A percentile compares a stretch with the other conserved stretches of the same genome.
phyloP scores from a whole-genome alignment of 2,888 invertebrate genomes.

The Tribolium freemani region DNA sequence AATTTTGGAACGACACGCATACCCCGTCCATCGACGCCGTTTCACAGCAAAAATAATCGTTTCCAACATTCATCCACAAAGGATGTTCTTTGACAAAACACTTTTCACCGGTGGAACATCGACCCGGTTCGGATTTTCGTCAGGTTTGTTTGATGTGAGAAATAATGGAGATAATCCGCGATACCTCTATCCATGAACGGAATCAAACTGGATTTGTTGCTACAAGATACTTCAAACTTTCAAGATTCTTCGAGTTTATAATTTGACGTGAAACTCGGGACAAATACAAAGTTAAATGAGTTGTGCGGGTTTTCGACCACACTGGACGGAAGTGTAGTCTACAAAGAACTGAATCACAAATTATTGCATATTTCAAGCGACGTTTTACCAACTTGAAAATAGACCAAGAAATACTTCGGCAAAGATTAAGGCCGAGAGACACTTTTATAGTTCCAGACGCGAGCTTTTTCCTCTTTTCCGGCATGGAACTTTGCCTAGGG shows the following conservation, averaged over 20 bases:
- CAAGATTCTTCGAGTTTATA: constrained; percentile 4
- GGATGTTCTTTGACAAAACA: constrained; percentile 2
- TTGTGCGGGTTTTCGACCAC: neutral
- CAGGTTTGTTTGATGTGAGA: neutral
- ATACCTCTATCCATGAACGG: neutral
- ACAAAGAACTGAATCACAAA: neutral
- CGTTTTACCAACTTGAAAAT: neutral
- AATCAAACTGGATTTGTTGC: constrained; percentile 16
- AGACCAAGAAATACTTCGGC: constrained; percentile 15
- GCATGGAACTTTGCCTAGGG: constrained; percentile 34
- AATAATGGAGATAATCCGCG: constrained; percentile 16
- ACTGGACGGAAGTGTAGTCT: neutral
- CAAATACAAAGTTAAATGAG: constrained; percentile 11
- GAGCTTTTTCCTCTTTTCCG: constrained; percentile 22
- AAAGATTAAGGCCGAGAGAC: constrained; percentile 29
- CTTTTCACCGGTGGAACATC: neutral
- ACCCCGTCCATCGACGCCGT: constrained; percentile 2
- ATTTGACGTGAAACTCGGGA: neutral
- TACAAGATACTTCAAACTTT: constrained; percentile 2
- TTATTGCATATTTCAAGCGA: constrained; percentile 4
- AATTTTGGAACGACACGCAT: constrained; percentile 54
- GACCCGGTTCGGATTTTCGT: neutral
- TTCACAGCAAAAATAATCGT: neutral
- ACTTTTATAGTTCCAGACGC: constrained; percentile 30
- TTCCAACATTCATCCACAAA: constrained; percentile 3